phyloP scores from a whole-genome alignment of 2,797 vertebrate genomes.

The Tolypeutes matacus region DNA sequence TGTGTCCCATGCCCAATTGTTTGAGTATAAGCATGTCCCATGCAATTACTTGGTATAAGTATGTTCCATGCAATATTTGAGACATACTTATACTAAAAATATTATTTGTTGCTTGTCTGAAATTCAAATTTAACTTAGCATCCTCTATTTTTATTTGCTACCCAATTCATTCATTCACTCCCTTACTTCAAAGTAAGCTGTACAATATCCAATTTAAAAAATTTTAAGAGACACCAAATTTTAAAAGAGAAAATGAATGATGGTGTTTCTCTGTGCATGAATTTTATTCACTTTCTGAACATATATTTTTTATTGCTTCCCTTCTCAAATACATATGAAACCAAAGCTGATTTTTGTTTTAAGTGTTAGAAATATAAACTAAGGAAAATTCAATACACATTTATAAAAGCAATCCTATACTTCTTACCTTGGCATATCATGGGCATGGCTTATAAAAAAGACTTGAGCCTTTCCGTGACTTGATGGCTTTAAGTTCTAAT shows the following conservation, averaged over 20 bases:
- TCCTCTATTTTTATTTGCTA: not conserved
- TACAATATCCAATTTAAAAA: not conserved
- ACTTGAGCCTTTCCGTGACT: not conserved
- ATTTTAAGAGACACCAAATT: not conserved
- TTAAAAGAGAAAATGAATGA: not conserved
- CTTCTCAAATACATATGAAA: slow-evolving; percentile 8
- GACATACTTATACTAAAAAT: not conserved
- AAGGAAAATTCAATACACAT: not conserved
- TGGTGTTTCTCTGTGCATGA: not conserved
- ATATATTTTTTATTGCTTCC: not conserved
- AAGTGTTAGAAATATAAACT: not conserved
- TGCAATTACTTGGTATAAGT: not conserved
- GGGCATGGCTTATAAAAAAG: not conserved
- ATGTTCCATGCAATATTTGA: not conserved
- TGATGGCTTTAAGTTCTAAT: not conserved
- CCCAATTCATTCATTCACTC: not conserved
- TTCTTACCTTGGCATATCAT: not conserved
- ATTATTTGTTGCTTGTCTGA: not conserved
- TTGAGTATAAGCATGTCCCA: not conserved
- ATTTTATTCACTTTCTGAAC: not conserved
- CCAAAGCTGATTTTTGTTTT: not conserved
- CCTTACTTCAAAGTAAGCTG: not conserved
- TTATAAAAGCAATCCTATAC: not conserved
- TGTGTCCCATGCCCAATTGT: not conserved
- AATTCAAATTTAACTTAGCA: not conserved